Base-by-base conservation (phyloP, 1,140 invertebrate genomes). In the Carcinoscorpius rotundicauda region DNA sequence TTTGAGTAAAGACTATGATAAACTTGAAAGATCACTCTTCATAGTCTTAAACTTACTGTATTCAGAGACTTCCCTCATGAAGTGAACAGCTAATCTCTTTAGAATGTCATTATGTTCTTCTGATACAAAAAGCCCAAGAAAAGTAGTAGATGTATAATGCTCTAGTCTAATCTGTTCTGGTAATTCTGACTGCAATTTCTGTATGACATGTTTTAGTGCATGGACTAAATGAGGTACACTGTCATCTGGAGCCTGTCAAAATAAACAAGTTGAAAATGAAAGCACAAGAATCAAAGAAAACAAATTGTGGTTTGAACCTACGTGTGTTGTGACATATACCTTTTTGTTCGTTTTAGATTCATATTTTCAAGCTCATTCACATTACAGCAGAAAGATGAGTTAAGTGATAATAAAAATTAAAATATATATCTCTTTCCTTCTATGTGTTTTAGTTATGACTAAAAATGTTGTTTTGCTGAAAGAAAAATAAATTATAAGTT, bases 41-140 rank as follows among this genome's bases (percentile, higher is more conserved):
- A 29, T 29, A 29, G 29, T 29, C 29, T 29, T 29, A 11, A 62
- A 81, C 80, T 85, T 83, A 84, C 86, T 84, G 72, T 85, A 78
- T 72, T 84, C 83, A 61, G 84, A 82, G 10, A 89, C 82, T 80
- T 87, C 85, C 76, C 87, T 86, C 6, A 87, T 84, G 79, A 86
- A 90, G 71, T 86, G 82, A 68, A 86, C 78, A 49, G 87, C 84
- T 70, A 91, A 79, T 68, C 82, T 82, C 74, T 87, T 88, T 29
- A 91, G 77, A 75, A 86, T 84, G 67, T 87, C 84, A 0, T 85
- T 85, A 77, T 88, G 84, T 69, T 86, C 81, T 64, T 91, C 86
- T 61, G 84, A 84, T 5, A 92, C 83, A 78, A 92, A 92, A 11
- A 91, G 81, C 0, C 89, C 89, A 84, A 92, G 89, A 74, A 91